These are phyloP conservation scores for Serripes groenlandicus DNA, from an alignment of 2,888 invertebrate genomes.

Conservation along the genomic window DNA sequence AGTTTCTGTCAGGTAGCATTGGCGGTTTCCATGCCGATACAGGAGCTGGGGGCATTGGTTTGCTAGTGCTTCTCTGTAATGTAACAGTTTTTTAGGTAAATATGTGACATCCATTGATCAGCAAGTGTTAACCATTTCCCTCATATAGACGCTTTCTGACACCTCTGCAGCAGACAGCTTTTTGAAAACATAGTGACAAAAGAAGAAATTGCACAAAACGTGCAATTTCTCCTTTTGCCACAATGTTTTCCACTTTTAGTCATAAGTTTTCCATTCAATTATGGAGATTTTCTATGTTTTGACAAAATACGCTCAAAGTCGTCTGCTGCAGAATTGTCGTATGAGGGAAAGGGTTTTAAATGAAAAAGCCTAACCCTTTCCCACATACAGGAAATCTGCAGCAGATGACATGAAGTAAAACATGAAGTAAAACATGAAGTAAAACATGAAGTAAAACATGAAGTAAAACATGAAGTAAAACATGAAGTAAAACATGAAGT, in stretches of 20 bases:
- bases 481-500: too few species aligned
- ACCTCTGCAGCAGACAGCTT: not conserved
- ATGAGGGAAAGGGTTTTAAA: too few species aligned
- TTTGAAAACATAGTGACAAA: not conserved
- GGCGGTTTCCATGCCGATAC: conserved; percentile 37
- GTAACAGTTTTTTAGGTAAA: not conserved
- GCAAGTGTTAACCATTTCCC: not conserved
- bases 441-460: too few species aligned
- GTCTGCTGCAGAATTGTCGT: not conserved
- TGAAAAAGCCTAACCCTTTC: too few species aligned
- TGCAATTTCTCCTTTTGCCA: not conserved
- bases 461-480: too few species aligned
- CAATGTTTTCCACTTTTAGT: not conserved
- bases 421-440: too few species aligned
- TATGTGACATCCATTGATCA: too few species aligned
- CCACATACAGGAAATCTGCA: too few species aligned
- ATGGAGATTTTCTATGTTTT: too few species aligned
- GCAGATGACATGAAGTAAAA: too few species aligned
- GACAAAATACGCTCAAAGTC: not conserved
- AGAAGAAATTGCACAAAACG: not conserved
- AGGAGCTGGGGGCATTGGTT: conserved; percentile 39
- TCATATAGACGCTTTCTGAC: not conserved
- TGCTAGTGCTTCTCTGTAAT: conserved; percentile 15
- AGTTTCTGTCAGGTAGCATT: conserved; percentile 69
- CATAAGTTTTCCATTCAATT: too few species aligned